A percentile compares a stretch with the other conserved stretches of the same genome.
These are phyloP conservation scores for Romanogobio albipinnatus DNA, from an alignment of 2,113 vertebrate genomes.

Conservation along the genomic window DNA sequence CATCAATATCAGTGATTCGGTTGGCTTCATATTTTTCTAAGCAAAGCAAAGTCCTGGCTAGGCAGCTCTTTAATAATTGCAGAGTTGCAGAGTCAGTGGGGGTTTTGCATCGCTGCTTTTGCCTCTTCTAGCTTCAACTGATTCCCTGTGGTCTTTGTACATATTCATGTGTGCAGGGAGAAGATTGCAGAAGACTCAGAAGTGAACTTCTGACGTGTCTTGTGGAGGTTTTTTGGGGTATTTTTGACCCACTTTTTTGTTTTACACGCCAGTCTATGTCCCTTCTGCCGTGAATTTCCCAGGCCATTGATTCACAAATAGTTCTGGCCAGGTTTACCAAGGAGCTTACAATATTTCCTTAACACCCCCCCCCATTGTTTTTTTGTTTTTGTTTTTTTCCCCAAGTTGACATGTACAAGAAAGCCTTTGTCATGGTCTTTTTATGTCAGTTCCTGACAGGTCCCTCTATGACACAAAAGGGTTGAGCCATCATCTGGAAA, in stretches of 20 bases:
- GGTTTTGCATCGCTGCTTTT: conserved; percentile 12
- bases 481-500: conserved; percentile 23
- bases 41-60: neutral
- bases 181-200: neutral
- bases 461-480: neutral
- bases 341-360: neutral
- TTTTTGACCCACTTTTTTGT: conserved; percentile 13
- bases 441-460: neutral
- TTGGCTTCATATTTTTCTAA: neutral
- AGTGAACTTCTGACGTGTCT: neutral
- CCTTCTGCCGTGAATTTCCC: neutral
- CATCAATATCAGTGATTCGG: neutral
- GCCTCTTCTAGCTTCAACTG: conserved; percentile 30
- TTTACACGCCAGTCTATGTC: neutral
- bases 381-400: neutral
- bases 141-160: conserved; percentile 33
- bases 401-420: neutral
- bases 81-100: neutral
- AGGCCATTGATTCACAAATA: neutral
- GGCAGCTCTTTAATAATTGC: conserved; percentile 34
- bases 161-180: conserved; percentile 6
- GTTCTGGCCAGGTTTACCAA: neutral
- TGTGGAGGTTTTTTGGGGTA: neutral
- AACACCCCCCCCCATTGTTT: neutral
- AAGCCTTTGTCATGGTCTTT: neutral